A percentile compares a stretch with the other conserved stretches of the same genome.
phyloP scores from a whole-genome alignment of 30 jellyfish, hydroid and myxozoan species.

The Aurelia sp. region DNA sequence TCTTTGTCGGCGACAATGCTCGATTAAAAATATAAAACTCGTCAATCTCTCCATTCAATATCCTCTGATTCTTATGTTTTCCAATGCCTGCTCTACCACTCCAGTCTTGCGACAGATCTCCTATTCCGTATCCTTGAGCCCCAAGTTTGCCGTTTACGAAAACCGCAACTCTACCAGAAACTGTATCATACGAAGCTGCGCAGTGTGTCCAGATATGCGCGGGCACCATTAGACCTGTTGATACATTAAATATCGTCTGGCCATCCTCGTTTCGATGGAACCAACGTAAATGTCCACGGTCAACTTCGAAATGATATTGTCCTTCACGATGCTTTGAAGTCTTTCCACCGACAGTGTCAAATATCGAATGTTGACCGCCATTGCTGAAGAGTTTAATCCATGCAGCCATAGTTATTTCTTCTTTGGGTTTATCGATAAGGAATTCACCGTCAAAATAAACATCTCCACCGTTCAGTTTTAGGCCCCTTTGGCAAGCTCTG shows the following conservation, averaged over 20 bases:
- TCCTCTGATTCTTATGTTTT: slow-evolving; percentile 76
- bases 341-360: slow-evolving; percentile 97
- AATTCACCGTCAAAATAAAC: slow-evolving; percentile 96
- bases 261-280: slow-evolving; percentile 94
- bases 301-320: slow-evolving; percentile 94
- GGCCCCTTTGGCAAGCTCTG: slow-evolving; percentile 91
- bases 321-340: slow-evolving; percentile 87
- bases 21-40: slow-evolving; percentile 87
- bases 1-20: slow-evolving; percentile 89
- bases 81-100: slow-evolving; percentile 97
- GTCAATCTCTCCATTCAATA: slow-evolving; percentile 95
- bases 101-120: slow-evolving; percentile 96
- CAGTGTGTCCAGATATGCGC: slow-evolving; percentile 99
- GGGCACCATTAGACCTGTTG: slow-evolving; percentile 96
- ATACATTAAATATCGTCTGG: slow-evolving; percentile 75
- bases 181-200: slow-evolving; percentile 91
- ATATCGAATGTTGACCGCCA: slow-evolving; percentile 98
- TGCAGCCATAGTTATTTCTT: slow-evolving; percentile 87
- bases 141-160: slow-evolving; percentile 96
- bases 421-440: slow-evolving; percentile 88
- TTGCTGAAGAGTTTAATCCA: slow-evolving; percentile 96
- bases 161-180: slow-evolving; percentile 84
- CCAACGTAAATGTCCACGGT: slow-evolving; percentile 97
- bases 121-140: slow-evolving; percentile 91
- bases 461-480: slow-evolving; percentile 95